phyloP scores from a whole-genome alignment of 2,888 invertebrate species.

The Mechanitis mazaeus region DNA sequence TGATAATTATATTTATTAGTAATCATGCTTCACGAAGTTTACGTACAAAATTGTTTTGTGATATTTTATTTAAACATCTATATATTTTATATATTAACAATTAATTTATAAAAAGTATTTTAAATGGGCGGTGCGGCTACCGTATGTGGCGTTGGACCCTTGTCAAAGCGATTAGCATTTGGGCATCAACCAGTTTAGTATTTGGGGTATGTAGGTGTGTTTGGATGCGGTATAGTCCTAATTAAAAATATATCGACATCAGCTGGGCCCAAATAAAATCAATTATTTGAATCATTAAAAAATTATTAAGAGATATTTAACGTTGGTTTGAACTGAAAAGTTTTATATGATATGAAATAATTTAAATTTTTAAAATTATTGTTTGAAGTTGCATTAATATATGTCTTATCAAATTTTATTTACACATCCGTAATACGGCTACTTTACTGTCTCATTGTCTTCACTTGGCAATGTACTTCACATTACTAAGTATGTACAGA shows the following conservation, averaged over 20 bases:
- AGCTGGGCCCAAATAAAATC: too few species aligned
- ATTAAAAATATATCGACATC: not conserved
- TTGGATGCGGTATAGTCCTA: constrained; percentile 16
- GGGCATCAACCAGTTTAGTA: constrained; percentile 20
- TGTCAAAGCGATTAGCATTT: constrained; percentile 29
- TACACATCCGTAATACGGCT: constrained; percentile 23
- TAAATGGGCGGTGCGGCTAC: constrained; percentile 31
- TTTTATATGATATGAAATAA: too few species aligned
- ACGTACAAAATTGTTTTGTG: too few species aligned
- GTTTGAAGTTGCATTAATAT: too few species aligned
- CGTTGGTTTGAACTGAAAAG: too few species aligned
- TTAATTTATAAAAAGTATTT: constrained; percentile 9
- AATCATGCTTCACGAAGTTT: too few species aligned
- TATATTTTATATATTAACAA: too few species aligned
- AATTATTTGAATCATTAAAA: too few species aligned
- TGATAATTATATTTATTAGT: too few species aligned
- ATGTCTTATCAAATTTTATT: constrained; percentile 8
- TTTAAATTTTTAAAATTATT: too few species aligned
- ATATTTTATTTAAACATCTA: too few species aligned
- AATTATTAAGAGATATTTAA: too few species aligned
- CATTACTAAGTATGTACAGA: constrained; percentile 9
- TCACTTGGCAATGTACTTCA: constrained; percentile 21
- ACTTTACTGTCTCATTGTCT: constrained; percentile 25
- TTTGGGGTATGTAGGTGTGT: constrained; percentile 20
- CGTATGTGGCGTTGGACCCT: constrained; percentile 27